Evolutionary conservation across 1,140 invertebrate species (phyloP).

Genomic region (Macrosteles quadrilineatus): DNA sequence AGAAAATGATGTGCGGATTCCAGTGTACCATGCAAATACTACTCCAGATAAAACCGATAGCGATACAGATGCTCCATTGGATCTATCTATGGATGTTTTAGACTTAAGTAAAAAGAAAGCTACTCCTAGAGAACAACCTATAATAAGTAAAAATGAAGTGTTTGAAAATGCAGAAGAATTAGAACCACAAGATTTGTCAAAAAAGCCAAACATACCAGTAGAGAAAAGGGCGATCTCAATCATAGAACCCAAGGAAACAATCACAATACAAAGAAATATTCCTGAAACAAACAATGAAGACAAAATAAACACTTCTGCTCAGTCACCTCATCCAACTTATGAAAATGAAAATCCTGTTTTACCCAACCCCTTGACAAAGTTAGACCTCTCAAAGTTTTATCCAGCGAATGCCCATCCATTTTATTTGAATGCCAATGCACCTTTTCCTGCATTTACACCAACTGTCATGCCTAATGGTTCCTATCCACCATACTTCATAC

Average conservation of each 20-base stretch:
- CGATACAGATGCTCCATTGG: slow-evolving; percentile 62
- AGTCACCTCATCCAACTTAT: background rate
- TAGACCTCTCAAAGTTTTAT: slow-evolving; percentile 32
- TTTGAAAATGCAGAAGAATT: slow-evolving; percentile 46
- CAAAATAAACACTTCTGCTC: background rate
- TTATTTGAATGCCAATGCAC: slow-evolving; percentile 19
- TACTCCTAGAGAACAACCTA: slow-evolving; percentile 32
- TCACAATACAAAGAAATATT: background rate
- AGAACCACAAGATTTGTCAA: slow-evolving; percentile 51
- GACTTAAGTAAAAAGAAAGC: slow-evolving; percentile 81
- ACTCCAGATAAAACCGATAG: slow-evolving; percentile 23
- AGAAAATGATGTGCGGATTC: slow-evolving; percentile 43
- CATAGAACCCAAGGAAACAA: too few species aligned
- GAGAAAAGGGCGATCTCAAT: background rate
- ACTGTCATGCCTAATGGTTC: background rate
- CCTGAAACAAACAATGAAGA: background rate
- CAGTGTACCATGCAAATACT: background rate
- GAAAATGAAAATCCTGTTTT: slow-evolving; percentile 2
- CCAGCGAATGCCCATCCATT: slow-evolving; percentile 27
- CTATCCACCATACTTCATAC: slow-evolving; percentile 37
- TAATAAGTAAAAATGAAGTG: slow-evolving; percentile 14
- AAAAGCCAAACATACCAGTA: slow-evolving; percentile 39
- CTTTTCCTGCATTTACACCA: slow-evolving; percentile 29
- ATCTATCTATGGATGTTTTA: slow-evolving; percentile 79
- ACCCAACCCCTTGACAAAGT: slow-evolving; percentile 15